These are phyloP conservation scores for Cylloceria caligata DNA, from an alignment of 2,888 invertebrate genomes.

Conservation along the genomic window DNA sequence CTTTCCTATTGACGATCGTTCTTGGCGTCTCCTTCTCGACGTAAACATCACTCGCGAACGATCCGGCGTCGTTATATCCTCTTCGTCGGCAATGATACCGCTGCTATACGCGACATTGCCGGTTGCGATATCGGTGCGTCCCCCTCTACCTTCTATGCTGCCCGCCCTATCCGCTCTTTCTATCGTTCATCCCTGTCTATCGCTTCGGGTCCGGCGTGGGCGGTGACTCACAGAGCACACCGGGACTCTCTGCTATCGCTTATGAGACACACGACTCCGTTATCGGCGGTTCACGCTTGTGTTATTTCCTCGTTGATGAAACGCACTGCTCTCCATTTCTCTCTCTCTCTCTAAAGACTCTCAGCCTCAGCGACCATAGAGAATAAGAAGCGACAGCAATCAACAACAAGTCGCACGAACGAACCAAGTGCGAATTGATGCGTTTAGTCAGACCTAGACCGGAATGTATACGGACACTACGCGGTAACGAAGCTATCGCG, in stretches of 20 bases:
- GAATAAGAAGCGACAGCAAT: constrained; percentile 9
- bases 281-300: constrained; percentile 66
- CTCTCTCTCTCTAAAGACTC: neutral
- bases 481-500: neutral
- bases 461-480: neutral
- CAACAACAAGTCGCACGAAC: neutral
- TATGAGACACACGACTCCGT: constrained; percentile 36
- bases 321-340: constrained; percentile 1
- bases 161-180: constrained; percentile 13
- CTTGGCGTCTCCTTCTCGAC: neutral
- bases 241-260: constrained; percentile 19
- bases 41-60: neutral
- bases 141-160: neutral
- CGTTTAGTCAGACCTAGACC: neutral
- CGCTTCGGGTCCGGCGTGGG: constrained; percentile 31
- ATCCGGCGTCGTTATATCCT: neutral
- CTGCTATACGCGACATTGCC: neutral
- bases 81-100: constrained; percentile 9
- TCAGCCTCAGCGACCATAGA: constrained; percentile 1
- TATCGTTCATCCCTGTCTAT: too few relatives aligned
- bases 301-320: constrained; percentile 68
- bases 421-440: constrained; percentile 20
- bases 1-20: neutral
- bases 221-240: constrained; percentile 49
- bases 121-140: constrained; percentile 6